Base-by-base conservation (phyloP, 2,797 vertebrate genomes). In the Pseudochaenichthys georgianus region DNA sequence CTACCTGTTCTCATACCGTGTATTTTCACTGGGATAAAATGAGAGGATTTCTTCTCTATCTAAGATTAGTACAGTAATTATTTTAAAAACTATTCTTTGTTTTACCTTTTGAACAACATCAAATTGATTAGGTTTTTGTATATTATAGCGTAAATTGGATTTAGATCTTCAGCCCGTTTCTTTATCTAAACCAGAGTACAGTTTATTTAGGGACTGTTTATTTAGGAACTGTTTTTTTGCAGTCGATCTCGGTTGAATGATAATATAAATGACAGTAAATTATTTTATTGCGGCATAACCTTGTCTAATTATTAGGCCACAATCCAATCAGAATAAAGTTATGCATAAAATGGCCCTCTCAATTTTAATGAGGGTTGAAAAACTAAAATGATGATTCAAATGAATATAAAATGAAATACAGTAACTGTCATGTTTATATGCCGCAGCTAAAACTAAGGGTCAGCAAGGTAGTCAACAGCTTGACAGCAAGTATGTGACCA, bases 401-500 rank as follows among this genome's bases (percentile, higher is more conserved):
- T 17, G 0, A 85, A 77, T 74, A 50, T 65, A 55, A 82, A 78
- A 64, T 70, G 15, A 82, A 83, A 73, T 64, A 67, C 72, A 71
- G 47, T 59, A 67, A 61, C 48, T 81, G 82, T 80, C 81, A 42
- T 70, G 78, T 82, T 21, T 13, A 21, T 34, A 55, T 57, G 73
- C 73, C 67, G 77, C 58, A 61, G 75, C 48, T 31, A 64, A 80
- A 80, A 66, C 41, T 34, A 46, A 73, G 60, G 89, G 87, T 81
- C 84, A 74, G 69, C 51, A 1, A 60, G 28, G 65, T 12, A 62
- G 62, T 68, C 58, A 23, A 61, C 8, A 65, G 46, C 64, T 73
- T 87, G 88, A 87, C 88, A 92, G 89, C 85, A 46, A 66, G 45
- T 83, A 63, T 78, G 77, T 47, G 72, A 67, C 73, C 75, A 68